These are phyloP conservation scores for Cherax quadricarinatus DNA, from an alignment of 1,140 invertebrate species.

Conservation along the genomic window DNA sequence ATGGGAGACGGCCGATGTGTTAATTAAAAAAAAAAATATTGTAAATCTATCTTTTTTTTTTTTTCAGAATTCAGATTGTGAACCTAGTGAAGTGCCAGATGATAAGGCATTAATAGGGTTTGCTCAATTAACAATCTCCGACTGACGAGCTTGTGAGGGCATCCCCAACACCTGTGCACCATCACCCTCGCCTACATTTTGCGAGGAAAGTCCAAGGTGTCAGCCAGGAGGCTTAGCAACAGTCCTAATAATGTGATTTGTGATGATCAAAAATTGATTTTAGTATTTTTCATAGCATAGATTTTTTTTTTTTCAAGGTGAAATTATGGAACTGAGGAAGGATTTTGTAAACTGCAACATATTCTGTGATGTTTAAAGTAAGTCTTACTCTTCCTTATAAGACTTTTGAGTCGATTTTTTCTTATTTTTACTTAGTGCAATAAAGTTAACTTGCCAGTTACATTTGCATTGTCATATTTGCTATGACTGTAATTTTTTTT, in stretches of 20 bases:
- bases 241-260: slow-evolving; percentile 40
- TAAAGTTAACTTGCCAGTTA: slow-evolving; percentile 16
- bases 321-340: not conserved
- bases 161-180: slow-evolving; percentile 20
- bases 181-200: not conserved
- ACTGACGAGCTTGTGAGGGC: slow-evolving; percentile 79
- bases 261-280: slow-evolving; percentile 58
- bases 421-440: slow-evolving; percentile 51
- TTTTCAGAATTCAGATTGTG: slow-evolving; percentile 88
- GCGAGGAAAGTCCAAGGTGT: slow-evolving; percentile 2
- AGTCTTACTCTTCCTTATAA: slow-evolving; percentile 16
- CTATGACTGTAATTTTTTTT: not conserved
- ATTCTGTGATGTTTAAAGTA: slow-evolving; percentile 50
- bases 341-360: slow-evolving; percentile 14
- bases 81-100: slow-evolving; percentile 90
- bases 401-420: slow-evolving; percentile 1
- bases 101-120: slow-evolving; percentile 96
- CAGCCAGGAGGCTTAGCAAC: slow-evolving; percentile 4
- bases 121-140: slow-evolving; percentile 95
- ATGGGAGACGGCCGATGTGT: no score
- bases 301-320: not conserved
- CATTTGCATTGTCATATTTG: not conserved
- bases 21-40: not conserved
- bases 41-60: slow-evolving; percentile 69
- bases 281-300: slow-evolving; percentile 18